These are phyloP conservation scores for Casuarius casuarius DNA, from an alignment of 2,113 vertebrate species.

Conservation along the genomic window DNA sequence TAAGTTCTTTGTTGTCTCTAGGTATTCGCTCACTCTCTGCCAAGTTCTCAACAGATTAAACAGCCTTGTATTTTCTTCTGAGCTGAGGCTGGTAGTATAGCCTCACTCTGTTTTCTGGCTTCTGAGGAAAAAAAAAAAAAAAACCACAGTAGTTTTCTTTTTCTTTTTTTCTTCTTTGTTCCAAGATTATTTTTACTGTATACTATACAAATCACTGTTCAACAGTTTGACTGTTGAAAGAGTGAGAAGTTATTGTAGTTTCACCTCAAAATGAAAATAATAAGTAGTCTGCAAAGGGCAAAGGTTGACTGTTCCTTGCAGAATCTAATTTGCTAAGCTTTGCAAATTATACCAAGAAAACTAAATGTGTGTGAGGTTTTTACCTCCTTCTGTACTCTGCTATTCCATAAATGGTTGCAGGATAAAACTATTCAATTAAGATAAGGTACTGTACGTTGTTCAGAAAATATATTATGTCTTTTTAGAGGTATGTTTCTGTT, in stretches of 20 bases:
- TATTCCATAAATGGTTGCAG: slow-evolving; percentile 37
- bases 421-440: slow-evolving; percentile 61
- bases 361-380: slow-evolving; percentile 22
- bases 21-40: not conserved
- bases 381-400: slow-evolving; percentile 14
- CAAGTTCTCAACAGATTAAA: slow-evolving; percentile 31
- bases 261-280: slow-evolving; percentile 58
- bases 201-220: slow-evolving; percentile 17
- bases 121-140: slow-evolving; percentile 30
- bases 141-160: not conserved
- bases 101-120: not conserved
- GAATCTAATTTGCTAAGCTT: slow-evolving; percentile 63
- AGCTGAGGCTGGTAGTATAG: not conserved
- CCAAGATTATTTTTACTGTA: not conserved
- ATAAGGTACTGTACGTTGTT: slow-evolving; percentile 57
- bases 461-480: slow-evolving; percentile 51
- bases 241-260: slow-evolving; percentile 20
- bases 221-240: slow-evolving; percentile 8
- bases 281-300: slow-evolving; percentile 55
- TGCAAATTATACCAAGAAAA: slow-evolving; percentile 55
- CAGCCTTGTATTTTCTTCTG: not conserved
- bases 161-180: not conserved
- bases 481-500: slow-evolving; percentile 40
- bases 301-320: slow-evolving; percentile 27
- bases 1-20: not conserved